Evolutionary conservation across 2,888 invertebrate genomes (phyloP), one percentile per base, ranked within the genome.

Genomic region (Eupithecia pulchellata): DNA sequence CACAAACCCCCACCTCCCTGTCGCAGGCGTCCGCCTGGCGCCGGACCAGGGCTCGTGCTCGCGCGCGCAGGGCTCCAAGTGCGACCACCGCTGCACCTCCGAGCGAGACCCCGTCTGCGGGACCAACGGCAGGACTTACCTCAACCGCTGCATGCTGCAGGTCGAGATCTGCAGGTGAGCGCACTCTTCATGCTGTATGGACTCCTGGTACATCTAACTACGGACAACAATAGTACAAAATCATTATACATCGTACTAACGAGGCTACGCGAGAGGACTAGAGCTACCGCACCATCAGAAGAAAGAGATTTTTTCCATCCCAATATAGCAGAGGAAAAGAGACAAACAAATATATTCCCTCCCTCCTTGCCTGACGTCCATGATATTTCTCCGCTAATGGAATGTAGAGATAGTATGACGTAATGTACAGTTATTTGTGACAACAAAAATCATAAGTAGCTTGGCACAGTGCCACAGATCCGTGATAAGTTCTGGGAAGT

Each of bases 51-150:
- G 95, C 1, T 91, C 95, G 1, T 97, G 97, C 77, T 95, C 96
- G 29, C 91, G 96, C 3, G 95, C 96, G 0, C 95, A 95, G 75
- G 96, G 96, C 0, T 96, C 96, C 1, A 95, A 95, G 69, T 97
- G 97, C 80, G 96, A 96, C 66, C 96, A 96, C 85, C 95, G 97
- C 64, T 98, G 98, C 88, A 96, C 97, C 0, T 96, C 96, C 0
- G 98, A 98, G 84, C 96, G 97, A 79, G 98, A 98, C 86, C 97
- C 97, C 0, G 98, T 98, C 29, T 98, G 98, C 84, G 98, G 98
- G 0, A 94, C 93, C 29, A 93, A 94, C 58, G 94, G 98, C 34
- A 95, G 97, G 75, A 98, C 98, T 0, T 98, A 98, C 83, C 94
- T 98, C 58, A 98, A 98, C 90, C 95, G 97, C 83, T 98, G 97